Conservation (phyloP, 2,888 invertebrate genomes). For the Cataglyphis altisquamis region DNA sequence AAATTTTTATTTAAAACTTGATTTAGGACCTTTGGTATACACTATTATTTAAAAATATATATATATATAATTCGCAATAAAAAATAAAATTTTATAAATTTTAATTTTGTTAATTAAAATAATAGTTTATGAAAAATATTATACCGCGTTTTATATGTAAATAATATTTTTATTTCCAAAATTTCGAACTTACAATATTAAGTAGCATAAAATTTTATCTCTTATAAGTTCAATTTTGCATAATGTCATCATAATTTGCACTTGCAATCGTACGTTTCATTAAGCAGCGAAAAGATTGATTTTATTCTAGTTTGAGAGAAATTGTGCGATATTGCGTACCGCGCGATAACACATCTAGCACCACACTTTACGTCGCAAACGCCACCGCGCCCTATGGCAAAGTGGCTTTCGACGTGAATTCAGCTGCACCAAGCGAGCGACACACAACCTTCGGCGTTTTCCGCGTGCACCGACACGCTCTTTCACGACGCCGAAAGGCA, state of each 20-base stretch:
- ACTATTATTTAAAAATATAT: neutral
- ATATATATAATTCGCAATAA: neutral
- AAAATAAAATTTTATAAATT: neutral
- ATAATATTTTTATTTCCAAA: neutral
- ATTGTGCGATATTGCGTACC: conserved; percentile 47
- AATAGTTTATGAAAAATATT: neutral
- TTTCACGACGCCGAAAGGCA: conserved; percentile 74
- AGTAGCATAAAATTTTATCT: neutral
- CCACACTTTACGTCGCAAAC: conserved; percentile 46
- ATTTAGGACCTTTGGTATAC: neutral
- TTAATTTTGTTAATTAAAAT: neutral
- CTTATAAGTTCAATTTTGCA: conserved; percentile 25
- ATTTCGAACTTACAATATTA: neutral
- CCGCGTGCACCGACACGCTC: conserved; percentile 52
- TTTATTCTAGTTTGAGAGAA: conserved; percentile 42
- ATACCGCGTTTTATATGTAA: neutral
- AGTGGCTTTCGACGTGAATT: conserved; percentile 74
- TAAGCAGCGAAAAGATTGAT: conserved; percentile 49
- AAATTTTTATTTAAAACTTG: conserved; percentile 19
- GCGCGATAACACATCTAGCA: conserved; percentile 41
- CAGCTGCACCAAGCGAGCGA: conserved; percentile 64
- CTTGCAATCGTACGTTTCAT: conserved; percentile 33
- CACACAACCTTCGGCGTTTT: conserved; percentile 64
- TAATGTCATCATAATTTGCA: conserved; percentile 25
- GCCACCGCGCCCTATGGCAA: conserved; percentile 66